Conservation (phyloP, 1,140 invertebrate species). For the Adelges cooleyi region DNA sequence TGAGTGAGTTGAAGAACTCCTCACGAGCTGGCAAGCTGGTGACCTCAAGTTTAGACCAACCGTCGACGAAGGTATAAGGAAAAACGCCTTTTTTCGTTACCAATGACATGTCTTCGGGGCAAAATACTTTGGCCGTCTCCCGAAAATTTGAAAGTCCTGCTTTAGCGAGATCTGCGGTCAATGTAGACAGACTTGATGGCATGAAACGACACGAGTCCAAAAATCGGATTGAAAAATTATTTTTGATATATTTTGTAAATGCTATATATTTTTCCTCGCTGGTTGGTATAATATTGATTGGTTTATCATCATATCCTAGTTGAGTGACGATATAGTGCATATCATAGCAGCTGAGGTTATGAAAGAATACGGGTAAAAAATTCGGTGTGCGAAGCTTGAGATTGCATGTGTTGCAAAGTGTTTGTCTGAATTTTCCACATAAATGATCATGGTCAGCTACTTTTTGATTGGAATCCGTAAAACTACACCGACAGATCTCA, state of each 20-base stretch:
- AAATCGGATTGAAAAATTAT: conserved; percentile 28
- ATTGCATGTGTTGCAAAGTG: conserved; percentile 4
- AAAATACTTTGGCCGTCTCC: neutral
- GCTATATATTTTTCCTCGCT: neutral
- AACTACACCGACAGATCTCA: too few species aligned
- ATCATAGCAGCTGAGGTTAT: conserved; percentile 7
- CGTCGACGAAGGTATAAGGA: conserved; percentile 35
- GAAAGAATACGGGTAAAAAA: conserved; percentile 7
- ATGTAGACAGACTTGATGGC: neutral
- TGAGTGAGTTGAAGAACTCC: conserved; percentile 37
- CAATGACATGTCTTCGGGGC: conserved; percentile 15
- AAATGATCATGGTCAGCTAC: too few species aligned
- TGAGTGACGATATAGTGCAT: neutral
- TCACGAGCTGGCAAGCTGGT: conserved; percentile 35
- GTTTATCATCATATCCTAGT: neutral
- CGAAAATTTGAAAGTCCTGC: neutral
- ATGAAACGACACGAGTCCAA: conserved; percentile 33
- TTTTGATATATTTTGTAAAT: neutral
- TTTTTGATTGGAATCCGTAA: too few species aligned
- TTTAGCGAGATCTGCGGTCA: neutral
- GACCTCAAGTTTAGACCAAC: conserved; percentile 34
- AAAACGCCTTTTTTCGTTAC: conserved; percentile 34
- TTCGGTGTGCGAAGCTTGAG: neutral
- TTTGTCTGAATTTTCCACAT: too few species aligned
- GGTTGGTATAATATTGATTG: neutral